Percentiles rank a stretch among this genome's conserved stretches.
phyloP scores from a whole-genome alignment of 2,113 vertebrate genomes.

The Odobenus rosmarus region DNA sequence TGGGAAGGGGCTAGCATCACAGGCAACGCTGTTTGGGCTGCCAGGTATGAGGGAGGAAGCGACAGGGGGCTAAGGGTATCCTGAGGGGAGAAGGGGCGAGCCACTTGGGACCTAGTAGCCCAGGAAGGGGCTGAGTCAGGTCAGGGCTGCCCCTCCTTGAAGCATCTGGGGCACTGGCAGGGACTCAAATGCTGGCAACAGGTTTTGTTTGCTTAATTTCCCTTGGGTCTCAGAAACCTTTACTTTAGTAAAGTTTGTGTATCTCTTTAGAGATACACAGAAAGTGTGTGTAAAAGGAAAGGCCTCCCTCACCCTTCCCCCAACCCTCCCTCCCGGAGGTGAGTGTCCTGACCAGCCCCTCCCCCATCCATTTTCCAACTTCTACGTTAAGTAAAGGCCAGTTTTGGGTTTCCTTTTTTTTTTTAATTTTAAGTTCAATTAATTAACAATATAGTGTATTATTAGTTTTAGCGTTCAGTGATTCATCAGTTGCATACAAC shows the following conservation, averaged over 20 bases:
- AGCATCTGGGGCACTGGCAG: neutral
- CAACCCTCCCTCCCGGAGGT: fast-evolving
- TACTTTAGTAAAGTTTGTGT: too few species aligned
- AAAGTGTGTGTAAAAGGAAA: neutral
- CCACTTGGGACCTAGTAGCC: neutral
- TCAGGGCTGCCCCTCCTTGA: neutral
- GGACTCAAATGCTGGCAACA: neutral
- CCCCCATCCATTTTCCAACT: neutral
- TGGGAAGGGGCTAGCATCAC: too few species aligned
- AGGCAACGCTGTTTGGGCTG: neutral
- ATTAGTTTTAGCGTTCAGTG: neutral
- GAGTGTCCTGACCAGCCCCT: neutral
- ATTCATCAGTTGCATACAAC: neutral
- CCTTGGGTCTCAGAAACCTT: neutral
- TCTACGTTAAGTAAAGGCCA: neutral
- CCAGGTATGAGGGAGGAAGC: neutral
- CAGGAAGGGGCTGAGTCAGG: neutral
- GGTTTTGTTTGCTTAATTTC: neutral
- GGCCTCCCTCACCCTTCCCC: neutral
- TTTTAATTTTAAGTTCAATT: neutral
- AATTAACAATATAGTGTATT: neutral
- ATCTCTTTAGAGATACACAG: neutral
- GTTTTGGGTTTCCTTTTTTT: neutral
- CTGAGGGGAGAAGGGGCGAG: neutral
- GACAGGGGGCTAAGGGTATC: neutral